Base-by-base conservation (phyloP, 2,888 invertebrate species). In the Scelioninae gen. 1 region DNA sequence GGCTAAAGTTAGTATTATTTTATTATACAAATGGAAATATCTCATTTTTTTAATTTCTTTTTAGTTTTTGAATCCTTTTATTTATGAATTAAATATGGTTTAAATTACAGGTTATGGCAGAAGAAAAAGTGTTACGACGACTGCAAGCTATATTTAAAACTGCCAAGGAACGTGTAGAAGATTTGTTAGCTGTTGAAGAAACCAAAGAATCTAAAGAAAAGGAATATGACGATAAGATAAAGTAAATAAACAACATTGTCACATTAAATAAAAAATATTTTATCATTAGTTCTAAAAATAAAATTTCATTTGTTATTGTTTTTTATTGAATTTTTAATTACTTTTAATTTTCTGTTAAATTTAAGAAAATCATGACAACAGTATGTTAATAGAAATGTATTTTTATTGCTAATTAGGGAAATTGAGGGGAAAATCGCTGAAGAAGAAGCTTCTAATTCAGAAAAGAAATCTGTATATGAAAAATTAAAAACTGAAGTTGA, bases 101-200 rank as follows among this genome's bases (percentile, higher is more conserved):
- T 23, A 23, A 23, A 23, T 23, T 23, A 43, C 31, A 86, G 85
- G 87, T 78, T 16, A 85, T 85, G 16, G 58, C 56, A 11, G 88
- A 90, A 69, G 88, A 90, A 11, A 92, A 92, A 38, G 92, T 93
- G 51, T 86, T 93, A 0, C 88, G 87, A n/a, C 88, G 90, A 34
- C 91, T 93, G 87, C 90, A 93, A 63, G 87, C 92, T 79, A 90
- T 92, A 85, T 90, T 89, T 84, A 91, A 91, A 9, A 92, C 90
- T 80, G 92, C 93, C 69, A 92, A 91, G 83, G 88, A 91, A 6
- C 74, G 58, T 5, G 55, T 89, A 0, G 71, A 87, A 31, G 77
- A 88, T 10, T 45, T 90, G 11, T 63, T 87, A 38, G 75, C 75
- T 38, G 45, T 81, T 13, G 88, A 89, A 58, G 82, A 77, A 15